These are phyloP conservation scores for Prionace glauca DNA, from an alignment of 2,797 vertebrate species.

Conservation along the genomic window DNA sequence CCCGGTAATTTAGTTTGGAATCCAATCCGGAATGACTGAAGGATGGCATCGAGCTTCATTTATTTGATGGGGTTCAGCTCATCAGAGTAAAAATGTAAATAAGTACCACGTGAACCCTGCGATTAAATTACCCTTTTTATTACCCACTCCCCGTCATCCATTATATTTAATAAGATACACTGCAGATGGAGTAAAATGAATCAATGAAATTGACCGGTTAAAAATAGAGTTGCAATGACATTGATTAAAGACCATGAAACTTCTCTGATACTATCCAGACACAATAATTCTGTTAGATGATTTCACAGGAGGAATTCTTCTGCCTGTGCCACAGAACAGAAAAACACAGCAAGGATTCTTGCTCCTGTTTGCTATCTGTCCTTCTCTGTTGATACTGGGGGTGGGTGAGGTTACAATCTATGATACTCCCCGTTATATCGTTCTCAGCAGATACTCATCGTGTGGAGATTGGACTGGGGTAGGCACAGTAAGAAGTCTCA, in stretches of 20 bases:
- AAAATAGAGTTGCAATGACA: constrained; percentile 1
- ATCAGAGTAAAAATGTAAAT: neutral
- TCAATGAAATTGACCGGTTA: neutral
- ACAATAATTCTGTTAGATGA: neutral
- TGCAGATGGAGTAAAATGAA: neutral
- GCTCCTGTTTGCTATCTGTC: neutral
- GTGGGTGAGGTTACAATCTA: too few species aligned
- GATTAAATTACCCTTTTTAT: neutral
- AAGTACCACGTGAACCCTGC: neutral
- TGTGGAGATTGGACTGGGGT: too few species aligned
- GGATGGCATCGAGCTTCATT: neutral
- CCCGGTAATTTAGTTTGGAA: neutral
- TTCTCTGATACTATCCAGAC: neutral
- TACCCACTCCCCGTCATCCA: neutral
- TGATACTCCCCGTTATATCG: too few species aligned
- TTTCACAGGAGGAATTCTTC: neutral
- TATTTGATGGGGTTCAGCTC: neutral
- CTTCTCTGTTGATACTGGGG: neutral
- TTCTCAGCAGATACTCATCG: too few species aligned
- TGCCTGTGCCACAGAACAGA: neutral
- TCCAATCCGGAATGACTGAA: neutral
- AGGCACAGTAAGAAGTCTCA: too few species aligned
- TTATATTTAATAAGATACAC: neutral
- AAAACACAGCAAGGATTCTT: neutral
- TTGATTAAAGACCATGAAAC: neutral